Evolutionary conservation across 2,113 vertebrate genomes (phyloP).

Genomic region (human): GRCh38 chr2:65434501-65435000

Average conservation of each 20-base stretch:
- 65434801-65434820: neutral
- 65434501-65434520: neutral
- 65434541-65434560: neutral
- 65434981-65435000: neutral
- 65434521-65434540: neutral
- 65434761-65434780: neutral
- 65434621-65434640: neutral
- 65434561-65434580: slow-evolving; percentile 1
- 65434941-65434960: neutral
- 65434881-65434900: neutral
- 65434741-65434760: neutral
- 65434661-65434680: slow-evolving; percentile 11
- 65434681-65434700: slow-evolving; percentile 9
- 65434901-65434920: neutral
- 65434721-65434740: neutral
- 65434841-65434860: neutral
- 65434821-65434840: slow-evolving; percentile 8
- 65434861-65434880: neutral
- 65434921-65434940: neutral
- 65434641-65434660: neutral
- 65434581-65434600: slow-evolving; percentile 5
- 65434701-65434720: neutral
- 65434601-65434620: slow-evolving; percentile 32
- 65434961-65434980: neutral
- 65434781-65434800: neutral